A percentile compares a stretch with the other conserved stretches of the same genome.
phyloP scores from a whole-genome alignment of 2,797 vertebrate genomes.

The Cheracebus regulus region DNA sequence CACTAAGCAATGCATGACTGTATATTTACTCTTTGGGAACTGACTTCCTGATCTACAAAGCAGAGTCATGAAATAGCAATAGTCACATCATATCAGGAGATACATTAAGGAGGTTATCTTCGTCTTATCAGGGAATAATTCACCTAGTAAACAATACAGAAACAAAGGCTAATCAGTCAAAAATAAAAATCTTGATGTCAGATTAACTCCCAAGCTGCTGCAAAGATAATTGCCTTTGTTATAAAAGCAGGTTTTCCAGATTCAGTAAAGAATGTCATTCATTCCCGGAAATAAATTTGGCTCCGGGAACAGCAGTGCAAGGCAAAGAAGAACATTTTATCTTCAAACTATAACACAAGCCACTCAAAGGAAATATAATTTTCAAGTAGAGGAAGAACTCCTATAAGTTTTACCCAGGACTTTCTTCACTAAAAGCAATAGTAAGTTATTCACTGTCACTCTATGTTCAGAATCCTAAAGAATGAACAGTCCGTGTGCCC shows the following conservation, averaged over 20 bases:
- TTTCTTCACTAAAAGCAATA: neutral
- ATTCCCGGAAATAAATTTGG: neutral
- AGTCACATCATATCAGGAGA: neutral
- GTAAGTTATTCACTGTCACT: neutral
- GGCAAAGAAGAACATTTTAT: neutral
- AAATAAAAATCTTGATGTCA: conserved; percentile 8
- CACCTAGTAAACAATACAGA: neutral
- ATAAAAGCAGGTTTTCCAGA: neutral
- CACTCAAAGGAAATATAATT: neutral
- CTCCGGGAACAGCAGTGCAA: neutral
- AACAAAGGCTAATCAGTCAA: neutral
- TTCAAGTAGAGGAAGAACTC: neutral
- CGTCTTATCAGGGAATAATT: conserved; percentile 4
- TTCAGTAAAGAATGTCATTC: neutral
- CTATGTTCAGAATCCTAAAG: neutral
- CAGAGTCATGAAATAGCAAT: neutral
- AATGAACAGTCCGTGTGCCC: neutral
- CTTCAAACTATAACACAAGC: neutral
- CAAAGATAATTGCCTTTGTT: conserved; percentile 26
- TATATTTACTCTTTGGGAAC: conserved; percentile 16
- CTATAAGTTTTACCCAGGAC: neutral
- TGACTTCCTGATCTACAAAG: neutral
- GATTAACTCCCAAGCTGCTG: neutral
- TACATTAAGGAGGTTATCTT: conserved; percentile 35
- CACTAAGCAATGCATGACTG: neutral